These are phyloP conservation scores for Ailuropoda melanoleuca DNA, from an alignment of 2,113 vertebrate genomes.

Conservation along the genomic window DNA sequence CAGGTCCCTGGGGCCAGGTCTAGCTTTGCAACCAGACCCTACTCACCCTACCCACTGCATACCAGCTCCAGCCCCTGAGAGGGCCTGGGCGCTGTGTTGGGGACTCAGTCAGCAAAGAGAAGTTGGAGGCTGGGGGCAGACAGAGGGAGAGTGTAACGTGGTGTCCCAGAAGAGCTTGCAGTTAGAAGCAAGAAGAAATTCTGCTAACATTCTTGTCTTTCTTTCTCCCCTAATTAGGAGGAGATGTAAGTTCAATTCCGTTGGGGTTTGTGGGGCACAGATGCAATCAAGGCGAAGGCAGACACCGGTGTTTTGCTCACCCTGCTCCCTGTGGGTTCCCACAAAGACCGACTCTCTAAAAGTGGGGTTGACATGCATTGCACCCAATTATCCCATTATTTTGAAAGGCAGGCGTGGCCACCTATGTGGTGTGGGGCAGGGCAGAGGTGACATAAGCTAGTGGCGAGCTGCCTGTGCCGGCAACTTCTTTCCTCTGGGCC, in stretches of 20 bases:
- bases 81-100: neutral
- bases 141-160: neutral
- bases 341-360: neutral
- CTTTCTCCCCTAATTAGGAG: conserved; percentile 68
- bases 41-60: neutral
- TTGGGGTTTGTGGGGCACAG: conserved; percentile 50
- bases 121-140: neutral
- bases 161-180: neutral
- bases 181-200: conserved; percentile 22
- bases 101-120: neutral
- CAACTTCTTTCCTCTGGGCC: conserved; percentile 4
- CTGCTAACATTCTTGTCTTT: conserved; percentile 13
- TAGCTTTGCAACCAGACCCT: neutral
- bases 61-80: neutral
- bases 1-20: neutral
- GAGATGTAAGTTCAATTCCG: conserved; percentile 48
- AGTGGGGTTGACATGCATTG: neutral
- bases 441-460: neutral
- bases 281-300: conserved; percentile 37
- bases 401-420: neutral
- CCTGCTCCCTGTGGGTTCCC: neutral
- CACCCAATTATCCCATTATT: conserved; percentile 59
- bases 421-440: neutral
- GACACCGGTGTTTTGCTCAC: neutral
- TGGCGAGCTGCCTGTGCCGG: neutral